These are phyloP conservation scores for Regulus satrapa DNA, from an alignment of 2,113 vertebrate species.

Conservation along the genomic window DNA sequence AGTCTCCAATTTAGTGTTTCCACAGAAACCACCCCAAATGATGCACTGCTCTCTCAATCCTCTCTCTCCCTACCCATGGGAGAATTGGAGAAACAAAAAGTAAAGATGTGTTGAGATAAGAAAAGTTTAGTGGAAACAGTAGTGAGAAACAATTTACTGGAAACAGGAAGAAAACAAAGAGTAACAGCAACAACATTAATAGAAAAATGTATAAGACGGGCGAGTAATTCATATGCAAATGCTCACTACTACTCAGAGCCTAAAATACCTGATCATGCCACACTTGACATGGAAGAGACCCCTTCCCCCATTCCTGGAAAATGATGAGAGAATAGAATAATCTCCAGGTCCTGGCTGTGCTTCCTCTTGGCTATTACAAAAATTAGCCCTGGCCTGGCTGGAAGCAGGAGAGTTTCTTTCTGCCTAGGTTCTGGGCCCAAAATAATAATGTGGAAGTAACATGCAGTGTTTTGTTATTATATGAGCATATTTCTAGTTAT, in stretches of 20 bases:
- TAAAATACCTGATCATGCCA: not conserved
- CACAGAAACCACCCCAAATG: not conserved
- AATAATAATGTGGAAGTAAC: not conserved
- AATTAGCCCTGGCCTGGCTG: not conserved
- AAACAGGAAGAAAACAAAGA: not conserved
- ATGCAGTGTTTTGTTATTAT: not conserved
- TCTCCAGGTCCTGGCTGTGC: not conserved
- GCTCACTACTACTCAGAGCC: not conserved
- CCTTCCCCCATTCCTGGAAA: not conserved
- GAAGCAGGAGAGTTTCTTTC: not conserved
- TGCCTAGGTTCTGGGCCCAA: not conserved
- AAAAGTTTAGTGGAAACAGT: not conserved
- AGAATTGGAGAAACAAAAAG: not conserved
- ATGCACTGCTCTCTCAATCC: not conserved
- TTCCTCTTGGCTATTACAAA: not conserved
- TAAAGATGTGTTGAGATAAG: not conserved
- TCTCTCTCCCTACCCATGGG: too few species aligned
- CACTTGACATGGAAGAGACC: not conserved
- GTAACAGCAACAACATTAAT: not conserved
- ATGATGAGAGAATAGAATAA: not conserved
- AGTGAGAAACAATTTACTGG: not conserved
- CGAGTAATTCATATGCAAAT: rapidly evolving
- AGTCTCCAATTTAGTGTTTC: not conserved
- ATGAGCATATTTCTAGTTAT: not conserved
- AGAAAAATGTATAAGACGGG: not conserved